Base-by-base conservation (phyloP, 1,140 invertebrate genomes). In the Drosophila erecta region DNA sequence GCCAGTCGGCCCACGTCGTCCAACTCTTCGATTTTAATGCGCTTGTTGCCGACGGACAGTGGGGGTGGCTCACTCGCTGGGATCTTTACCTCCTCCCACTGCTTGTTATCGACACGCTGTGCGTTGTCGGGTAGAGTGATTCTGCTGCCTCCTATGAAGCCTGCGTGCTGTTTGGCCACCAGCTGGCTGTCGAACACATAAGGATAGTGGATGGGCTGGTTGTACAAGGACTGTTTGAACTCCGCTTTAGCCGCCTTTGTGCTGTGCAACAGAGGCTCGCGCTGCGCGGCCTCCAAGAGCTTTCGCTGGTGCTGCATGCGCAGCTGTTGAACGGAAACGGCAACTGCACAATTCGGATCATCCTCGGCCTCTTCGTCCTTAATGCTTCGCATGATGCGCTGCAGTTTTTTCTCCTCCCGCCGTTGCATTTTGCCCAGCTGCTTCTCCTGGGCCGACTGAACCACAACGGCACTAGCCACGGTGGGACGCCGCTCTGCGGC, bases 11-110 rank as follows among this genome's bases (percentile, higher is more conserved):
- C 97, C 61, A 98, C 95, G 93, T 97, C 94, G 93, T 99, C 97
- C 66, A 99, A 93, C 10, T 94, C 93, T 1, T 94, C 93, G 66
- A 98, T 95, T 46, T 94, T 92, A n/a, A 97, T 94, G 22, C 95
- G 93, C 55, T 95, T 93, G 58, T 95, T 95, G 2, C 96, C 95
- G 49, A 98, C 93, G 62, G 94, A 92, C 0, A 95, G 91, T 4
- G 95, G 93, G 1, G 95, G 93, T 14, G 94, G 92, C 55, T 95
- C 95, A 65, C 94, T 95, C 14, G 96, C 94, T 1, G 98, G 98
- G 89, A 99, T 97, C 22, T 94, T 94, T 3, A 99, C 95, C 94
- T 99, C 97, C 92, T 99, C 97, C 90, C 95, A 97, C 60, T 95
- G 93, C 70, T 95, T 94, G 43, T 93, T 95, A 81, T 96, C 94